Evolutionary conservation across 2,888 invertebrate species (phyloP).

Genomic region (Frankliniella intonsa): DNA sequence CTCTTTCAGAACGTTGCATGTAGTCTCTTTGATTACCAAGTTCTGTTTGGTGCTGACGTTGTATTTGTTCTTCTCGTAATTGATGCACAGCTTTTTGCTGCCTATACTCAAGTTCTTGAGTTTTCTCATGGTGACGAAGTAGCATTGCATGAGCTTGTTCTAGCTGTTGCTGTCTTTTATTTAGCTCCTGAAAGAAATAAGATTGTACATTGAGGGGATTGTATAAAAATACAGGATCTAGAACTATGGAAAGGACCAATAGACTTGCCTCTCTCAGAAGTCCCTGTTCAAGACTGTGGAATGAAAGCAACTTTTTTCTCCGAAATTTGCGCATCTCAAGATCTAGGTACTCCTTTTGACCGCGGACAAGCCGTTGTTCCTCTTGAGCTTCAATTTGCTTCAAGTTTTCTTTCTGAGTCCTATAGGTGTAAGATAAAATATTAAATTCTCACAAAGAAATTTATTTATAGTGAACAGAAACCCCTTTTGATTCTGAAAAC

Average conservation of each 20-base stretch:
- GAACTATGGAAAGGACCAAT: too few relatives aligned
- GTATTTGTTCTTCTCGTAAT: constrained; percentile 79
- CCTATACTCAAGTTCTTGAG: constrained; percentile 90
- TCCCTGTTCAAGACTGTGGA: constrained; percentile 87
- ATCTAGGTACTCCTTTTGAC: constrained; percentile 87
- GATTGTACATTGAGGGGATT: not conserved
- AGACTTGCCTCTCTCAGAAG: constrained; percentile 73
- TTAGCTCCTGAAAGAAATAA: constrained; percentile 67
- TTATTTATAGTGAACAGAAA: not conserved
- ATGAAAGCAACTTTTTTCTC: constrained; percentile 79
- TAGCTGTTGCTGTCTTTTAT: constrained; percentile 89
- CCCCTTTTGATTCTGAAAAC: too few relatives aligned
- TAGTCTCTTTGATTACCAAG: constrained; percentile 93
- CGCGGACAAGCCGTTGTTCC: constrained; percentile 78
- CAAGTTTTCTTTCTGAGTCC: constrained; percentile 84
- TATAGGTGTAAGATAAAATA: constrained; percentile 43
- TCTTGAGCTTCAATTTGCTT: constrained; percentile 88
- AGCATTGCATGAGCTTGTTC: constrained; percentile 94
- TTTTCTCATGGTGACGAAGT: constrained; percentile 92
- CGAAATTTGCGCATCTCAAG: constrained; percentile 89
- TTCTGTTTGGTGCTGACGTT: constrained; percentile 90
- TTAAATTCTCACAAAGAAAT: not conserved
- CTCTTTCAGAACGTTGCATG: constrained; percentile 89
- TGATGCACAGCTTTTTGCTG: constrained; percentile 94
- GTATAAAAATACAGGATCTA: too few relatives aligned